phyloP scores from a whole-genome alignment of 2,888 invertebrate genomes.

The Tetanocera ferruginea region DNA sequence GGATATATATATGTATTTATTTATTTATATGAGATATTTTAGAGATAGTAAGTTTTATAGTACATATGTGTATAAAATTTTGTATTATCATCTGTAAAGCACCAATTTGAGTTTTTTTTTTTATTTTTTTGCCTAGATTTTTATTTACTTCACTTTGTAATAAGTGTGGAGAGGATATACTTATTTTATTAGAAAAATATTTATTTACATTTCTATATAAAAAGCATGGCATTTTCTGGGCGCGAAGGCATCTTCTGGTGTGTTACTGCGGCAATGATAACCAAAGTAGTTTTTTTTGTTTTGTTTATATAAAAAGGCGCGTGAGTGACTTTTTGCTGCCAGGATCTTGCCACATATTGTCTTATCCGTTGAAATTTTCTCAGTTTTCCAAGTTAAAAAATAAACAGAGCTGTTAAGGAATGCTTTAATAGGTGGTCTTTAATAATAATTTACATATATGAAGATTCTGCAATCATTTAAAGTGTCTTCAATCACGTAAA shows the following conservation, averaged over 20 bases:
- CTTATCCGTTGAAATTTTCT: too few relatives aligned
- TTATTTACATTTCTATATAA: conserved; percentile 37
- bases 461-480: too few relatives aligned
- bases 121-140: background rate
- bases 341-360: too few relatives aligned
- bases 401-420: too few relatives aligned
- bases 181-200: conserved; percentile 29
- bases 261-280: conserved; percentile 47
- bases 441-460: too few relatives aligned
- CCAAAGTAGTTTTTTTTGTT: background rate
- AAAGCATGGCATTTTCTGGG: conserved; percentile 14
- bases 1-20: background rate
- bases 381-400: too few relatives aligned
- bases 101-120: conserved; percentile 32
- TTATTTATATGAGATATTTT: background rate
- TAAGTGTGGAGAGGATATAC: background rate
- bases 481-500: too few relatives aligned
- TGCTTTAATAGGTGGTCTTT: too few relatives aligned
- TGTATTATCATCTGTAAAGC: conserved; percentile 45
- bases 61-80: background rate
- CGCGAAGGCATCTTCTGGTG: conserved; percentile 50
- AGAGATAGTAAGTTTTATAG: background rate
- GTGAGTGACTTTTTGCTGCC: too few relatives aligned
- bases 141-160: background rate
- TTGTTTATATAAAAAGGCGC: background rate